Evolutionary conservation across 2,113 vertebrate genomes (phyloP).

Genomic region (Ploceus nigricollis): DNA sequence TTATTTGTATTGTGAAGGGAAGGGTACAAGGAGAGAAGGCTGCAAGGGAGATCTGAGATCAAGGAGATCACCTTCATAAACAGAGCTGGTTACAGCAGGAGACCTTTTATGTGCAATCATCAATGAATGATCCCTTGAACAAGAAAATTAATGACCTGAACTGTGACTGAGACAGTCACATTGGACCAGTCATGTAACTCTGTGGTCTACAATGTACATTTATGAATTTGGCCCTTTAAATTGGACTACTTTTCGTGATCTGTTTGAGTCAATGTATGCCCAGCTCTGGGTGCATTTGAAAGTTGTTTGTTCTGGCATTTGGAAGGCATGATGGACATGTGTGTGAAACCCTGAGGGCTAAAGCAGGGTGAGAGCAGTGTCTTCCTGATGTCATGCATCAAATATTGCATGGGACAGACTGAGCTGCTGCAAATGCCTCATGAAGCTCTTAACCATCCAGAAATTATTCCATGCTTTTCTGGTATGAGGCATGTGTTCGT

Average conservation of each 20-base stretch:
- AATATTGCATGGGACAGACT: conserved; percentile 10
- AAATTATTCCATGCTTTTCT: conserved; percentile 24
- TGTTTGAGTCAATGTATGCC: neutral
- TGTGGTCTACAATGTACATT: neutral
- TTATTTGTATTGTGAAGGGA: neutral
- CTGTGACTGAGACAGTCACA: neutral
- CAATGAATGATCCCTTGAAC: neutral
- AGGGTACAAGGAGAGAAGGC: neutral
- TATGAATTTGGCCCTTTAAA: neutral
- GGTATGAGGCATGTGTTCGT: neutral
- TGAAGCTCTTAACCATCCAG: neutral
- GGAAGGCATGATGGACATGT: neutral
- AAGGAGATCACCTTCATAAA: neutral
- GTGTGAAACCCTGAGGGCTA: neutral
- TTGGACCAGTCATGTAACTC: neutral
- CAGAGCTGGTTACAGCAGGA: neutral
- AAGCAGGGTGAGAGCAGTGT: neutral
- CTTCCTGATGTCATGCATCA: conserved; percentile 33
- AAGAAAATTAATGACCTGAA: neutral
- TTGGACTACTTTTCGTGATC: rapidly evolving
- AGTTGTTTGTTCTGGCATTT: neutral
- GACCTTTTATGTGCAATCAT: neutral
- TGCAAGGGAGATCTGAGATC: neutral
- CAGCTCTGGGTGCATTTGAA: neutral
- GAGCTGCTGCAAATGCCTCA: conserved; percentile 44